Evolutionary conservation across 2,888 invertebrate species (phyloP).

Genomic region (Campoplex nolae): DNA sequence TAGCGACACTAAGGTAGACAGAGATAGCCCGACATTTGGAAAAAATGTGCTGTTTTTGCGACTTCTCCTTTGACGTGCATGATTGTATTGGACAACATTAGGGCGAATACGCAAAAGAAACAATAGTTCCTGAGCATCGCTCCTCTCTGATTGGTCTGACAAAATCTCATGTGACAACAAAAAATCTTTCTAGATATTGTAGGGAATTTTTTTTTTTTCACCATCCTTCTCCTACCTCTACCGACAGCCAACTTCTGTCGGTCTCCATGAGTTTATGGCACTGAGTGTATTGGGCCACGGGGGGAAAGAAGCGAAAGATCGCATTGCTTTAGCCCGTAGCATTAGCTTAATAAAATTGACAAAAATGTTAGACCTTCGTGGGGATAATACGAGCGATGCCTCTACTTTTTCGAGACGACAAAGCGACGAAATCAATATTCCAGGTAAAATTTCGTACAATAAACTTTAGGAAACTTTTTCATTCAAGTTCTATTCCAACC

Average conservation of each 20-base stretch:
- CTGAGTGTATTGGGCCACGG: not conserved
- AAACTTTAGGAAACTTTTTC: conserved; percentile 9
- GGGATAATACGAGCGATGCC: conserved; percentile 70
- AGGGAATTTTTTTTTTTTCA: not conserved
- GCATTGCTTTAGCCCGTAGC: conserved; percentile 44
- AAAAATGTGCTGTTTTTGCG: not conserved
- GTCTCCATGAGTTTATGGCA: not conserved
- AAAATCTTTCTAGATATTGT: not conserved
- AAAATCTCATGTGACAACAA: no score
- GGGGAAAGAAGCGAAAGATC: conserved; percentile 25
- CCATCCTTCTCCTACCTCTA: not conserved
- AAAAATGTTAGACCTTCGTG: conserved; percentile 79
- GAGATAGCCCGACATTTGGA: not conserved
- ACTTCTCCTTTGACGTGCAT: not conserved
- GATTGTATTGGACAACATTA: not conserved
- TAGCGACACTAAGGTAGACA: not conserved
- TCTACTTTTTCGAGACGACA: conserved; percentile 60
- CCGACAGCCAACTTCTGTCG: not conserved
- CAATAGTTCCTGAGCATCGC: not conserved
- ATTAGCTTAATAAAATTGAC: conserved; percentile 48
- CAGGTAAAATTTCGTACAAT: conserved; percentile 71
- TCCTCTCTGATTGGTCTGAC: not conserved
- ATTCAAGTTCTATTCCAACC: conserved; percentile 51
- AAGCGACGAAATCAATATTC: conserved; percentile 72
- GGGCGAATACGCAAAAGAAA: not conserved